These are phyloP conservation scores for Zygogramma bicolorata DNA, from an alignment of 2,888 invertebrate species.

Conservation along the genomic window DNA sequence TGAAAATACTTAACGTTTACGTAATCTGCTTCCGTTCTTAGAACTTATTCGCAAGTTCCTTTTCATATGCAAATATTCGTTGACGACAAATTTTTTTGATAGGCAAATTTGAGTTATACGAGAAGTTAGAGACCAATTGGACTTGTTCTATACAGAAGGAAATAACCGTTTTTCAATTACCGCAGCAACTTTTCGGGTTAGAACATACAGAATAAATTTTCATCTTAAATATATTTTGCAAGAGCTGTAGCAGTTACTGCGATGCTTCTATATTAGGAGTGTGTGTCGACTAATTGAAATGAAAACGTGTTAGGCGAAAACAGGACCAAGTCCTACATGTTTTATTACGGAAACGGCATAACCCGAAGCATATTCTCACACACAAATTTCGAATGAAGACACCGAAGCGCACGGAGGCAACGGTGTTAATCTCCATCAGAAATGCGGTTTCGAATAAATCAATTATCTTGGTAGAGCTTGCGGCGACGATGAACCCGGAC, in stretches of 20 bases:
- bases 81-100: too few relatives aligned
- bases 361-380: not conserved
- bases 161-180: too few relatives aligned
- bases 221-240: not conserved
- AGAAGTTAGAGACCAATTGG: too few relatives aligned
- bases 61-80: too few relatives aligned
- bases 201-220: not conserved
- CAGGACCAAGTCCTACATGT: not conserved
- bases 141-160: too few relatives aligned
- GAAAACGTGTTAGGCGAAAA: not conserved
- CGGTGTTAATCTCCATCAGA: slow-evolving; percentile 46
- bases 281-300: not conserved
- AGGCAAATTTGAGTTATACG: too few relatives aligned
- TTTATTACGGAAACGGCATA: not conserved
- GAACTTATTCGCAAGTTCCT: too few relatives aligned
- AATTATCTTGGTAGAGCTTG: slow-evolving; percentile 33
- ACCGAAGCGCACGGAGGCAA: slow-evolving; percentile 32
- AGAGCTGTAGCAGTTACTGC: not conserved
- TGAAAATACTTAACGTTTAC: too few relatives aligned
- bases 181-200: not conserved
- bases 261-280: not conserved
- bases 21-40: too few relatives aligned
- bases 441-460: slow-evolving; percentile 46
- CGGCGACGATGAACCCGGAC: not conserved
- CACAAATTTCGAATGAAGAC: not conserved